These are phyloP conservation scores for Cavia porcellus DNA, from an alignment of 2,113 vertebrate genomes.

Conservation along the genomic window DNA sequence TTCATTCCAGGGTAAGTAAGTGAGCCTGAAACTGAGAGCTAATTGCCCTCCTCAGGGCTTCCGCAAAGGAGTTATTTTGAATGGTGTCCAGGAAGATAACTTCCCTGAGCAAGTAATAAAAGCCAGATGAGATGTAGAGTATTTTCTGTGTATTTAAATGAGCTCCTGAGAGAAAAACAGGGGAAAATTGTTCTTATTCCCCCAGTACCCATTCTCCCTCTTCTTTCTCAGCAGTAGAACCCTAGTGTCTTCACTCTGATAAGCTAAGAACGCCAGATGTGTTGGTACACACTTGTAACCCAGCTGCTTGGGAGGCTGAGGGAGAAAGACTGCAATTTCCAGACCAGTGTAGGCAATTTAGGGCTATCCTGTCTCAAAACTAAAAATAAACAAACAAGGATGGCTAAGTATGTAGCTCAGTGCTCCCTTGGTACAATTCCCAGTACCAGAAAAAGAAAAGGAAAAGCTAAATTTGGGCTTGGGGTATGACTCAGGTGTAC, in stretches of 20 bases:
- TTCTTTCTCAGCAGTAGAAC: not conserved
- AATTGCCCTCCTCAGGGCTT: conserved; percentile 21
- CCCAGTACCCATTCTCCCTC: not conserved
- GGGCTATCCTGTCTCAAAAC: not conserved
- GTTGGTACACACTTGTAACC: not conserved
- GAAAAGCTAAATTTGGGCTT: not conserved
- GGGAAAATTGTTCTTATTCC: not conserved
- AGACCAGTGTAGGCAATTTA: not conserved
- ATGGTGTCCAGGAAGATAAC: not conserved
- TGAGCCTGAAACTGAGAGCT: conserved; percentile 4
- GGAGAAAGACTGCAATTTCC: not conserved
- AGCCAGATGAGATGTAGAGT: not conserved
- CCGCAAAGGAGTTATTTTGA: not conserved
- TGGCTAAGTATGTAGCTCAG: not conserved
- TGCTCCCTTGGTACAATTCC: not conserved
- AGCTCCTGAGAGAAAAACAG: not conserved
- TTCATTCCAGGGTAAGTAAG: not conserved
- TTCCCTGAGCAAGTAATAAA: not conserved
- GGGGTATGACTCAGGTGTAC: not conserved
- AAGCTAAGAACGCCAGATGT: not conserved
- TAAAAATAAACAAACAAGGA: not conserved
- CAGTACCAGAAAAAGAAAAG: not conserved
- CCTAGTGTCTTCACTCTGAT: not conserved
- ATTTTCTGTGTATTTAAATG: not conserved
- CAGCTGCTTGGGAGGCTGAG: not conserved